phyloP scores from a whole-genome alignment of 2,113 vertebrate species.

The Dipodomys ordii region DNA sequence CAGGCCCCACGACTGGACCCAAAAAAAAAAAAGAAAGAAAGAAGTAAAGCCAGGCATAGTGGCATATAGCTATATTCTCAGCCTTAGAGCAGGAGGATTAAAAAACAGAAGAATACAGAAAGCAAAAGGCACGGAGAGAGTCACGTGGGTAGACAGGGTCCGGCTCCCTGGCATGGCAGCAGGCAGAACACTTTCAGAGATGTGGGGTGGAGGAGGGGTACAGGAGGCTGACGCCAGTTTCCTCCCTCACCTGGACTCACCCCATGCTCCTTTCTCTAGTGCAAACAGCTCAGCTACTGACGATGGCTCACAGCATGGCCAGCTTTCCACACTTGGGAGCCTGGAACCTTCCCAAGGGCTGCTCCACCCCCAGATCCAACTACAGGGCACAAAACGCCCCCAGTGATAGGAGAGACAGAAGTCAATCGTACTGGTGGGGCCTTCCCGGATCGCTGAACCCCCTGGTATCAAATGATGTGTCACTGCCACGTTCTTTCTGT shows the following conservation, averaged over 20 bases:
- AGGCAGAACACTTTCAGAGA: no score
- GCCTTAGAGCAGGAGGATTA: no score
- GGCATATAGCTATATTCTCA: no score
- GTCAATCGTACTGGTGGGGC: background rate
- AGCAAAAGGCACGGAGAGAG: background rate
- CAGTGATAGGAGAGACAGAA: background rate
- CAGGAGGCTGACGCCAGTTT: no score
- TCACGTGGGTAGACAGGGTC: background rate
- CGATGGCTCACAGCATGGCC: background rate
- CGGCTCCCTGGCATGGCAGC: background rate
- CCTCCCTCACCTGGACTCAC: background rate
- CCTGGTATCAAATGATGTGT: background rate
- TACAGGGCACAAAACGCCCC: background rate
- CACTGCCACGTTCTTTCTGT: background rate
- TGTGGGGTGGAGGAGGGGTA: no score
- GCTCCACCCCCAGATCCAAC: background rate
- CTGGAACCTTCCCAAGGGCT: background rate
- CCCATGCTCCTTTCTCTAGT: rapidly evolving
- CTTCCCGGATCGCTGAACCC: background rate
- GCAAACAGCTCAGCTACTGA: background rate
- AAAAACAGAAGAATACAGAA: background rate
- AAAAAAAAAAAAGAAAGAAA: no score
- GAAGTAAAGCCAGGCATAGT: background rate
- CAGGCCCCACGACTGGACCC: no score
- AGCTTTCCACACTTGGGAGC: background rate